Base-by-base conservation (phyloP, 2,113 vertebrate genomes). In the Peromyscus polionotus region DNA sequence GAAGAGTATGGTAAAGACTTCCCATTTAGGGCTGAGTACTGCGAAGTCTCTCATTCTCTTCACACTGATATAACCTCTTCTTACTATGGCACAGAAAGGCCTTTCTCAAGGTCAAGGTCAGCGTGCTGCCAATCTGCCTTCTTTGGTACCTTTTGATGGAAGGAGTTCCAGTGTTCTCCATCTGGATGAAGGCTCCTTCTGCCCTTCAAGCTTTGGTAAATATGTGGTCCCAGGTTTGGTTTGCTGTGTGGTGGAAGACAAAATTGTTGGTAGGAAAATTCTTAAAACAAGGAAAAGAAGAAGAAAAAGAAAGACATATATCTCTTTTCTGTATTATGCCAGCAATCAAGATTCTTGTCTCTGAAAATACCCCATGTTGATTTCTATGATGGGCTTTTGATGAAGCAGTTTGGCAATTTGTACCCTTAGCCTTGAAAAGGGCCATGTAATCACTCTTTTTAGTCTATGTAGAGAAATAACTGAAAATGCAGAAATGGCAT, bases 401-500 rank as follows among this genome's bases (percentile, higher is more conserved):
- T 31, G 51, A 80, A 76, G 80, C 3, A 63, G n/a, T 91, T 68
- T 70, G 72, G 26, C 33, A 72, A 42, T 91, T 87, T 95, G 14
- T 63, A 42, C 92, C 14, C 67, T 0, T 68, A 84, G 48, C 61
- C 13, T 54, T 36, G 10, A 93, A 86, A 92, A 9, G 0, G 7
- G 1, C 28, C 24, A 39, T 90, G 11, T 39, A 84, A 80, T 83
- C 67, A 95, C 61, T 92, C 24, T 83, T 95, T 96, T 85, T 9
- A 79, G 83, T 65, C 80, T 94, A 45, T 36, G 31, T 84, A 67
- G 42, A 17, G 70, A 83, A 79, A 77, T 54, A 81, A 92, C 91
- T 26, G 75, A 97, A 94, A 84, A 79, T 79, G 48, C 39, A 94
- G 68, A 84, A 94, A 86, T 88, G 6, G 57, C 51, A 90, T 94